Base-by-base conservation (phyloP, 2,113 vertebrate genomes). In the Eonycteris spelaea region DNA sequence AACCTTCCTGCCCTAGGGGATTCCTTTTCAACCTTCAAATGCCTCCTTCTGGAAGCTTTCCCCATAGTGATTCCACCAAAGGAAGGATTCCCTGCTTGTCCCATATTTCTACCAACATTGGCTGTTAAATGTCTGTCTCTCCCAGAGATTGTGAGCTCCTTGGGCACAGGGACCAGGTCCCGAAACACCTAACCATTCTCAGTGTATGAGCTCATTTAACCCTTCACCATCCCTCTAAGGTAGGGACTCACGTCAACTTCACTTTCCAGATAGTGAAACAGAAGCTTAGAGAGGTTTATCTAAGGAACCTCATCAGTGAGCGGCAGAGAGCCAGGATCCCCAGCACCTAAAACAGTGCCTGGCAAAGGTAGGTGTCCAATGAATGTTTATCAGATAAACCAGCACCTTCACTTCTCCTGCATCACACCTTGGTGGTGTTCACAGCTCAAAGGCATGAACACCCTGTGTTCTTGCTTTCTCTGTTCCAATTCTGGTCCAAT, bases 401-500 rank as follows among this genome's bases (percentile, higher is more conserved):
- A 73, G 65, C 8, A 26, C 51, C 79, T 91, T 73, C 61, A 26
- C 55, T 51, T 92, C 75, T 95, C 55, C 48, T 6, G n/a, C 82
- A 51, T 63, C 59, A 65, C 77, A 65, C 68, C 83, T 96, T 19
- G 4, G 65, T 21, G 38, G 14, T 48, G 28, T 16, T 61, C 74
- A 74, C 91, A 90, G 45, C 63, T 84, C 94, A 43, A 70, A 89
- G 40, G 63, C 45, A 48, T 2, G 35, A 89, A 53, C 45, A 16
- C 2, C 33, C 3, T 0, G 6, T 6, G 59, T 40, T 35, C 30
- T 35, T 28, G 82, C 53, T 85, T 94, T 48, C 89, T 67, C 86
- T 73, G 10, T 92, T 67, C 59, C 55, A 45, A 15, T 59, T 83
- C 94, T 92, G 92, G 86, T 90, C 87, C 83, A 91, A 55, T 73